These are phyloP conservation scores for Exephanes ischioxanthus DNA, from an alignment of 2,888 invertebrate species.

Conservation along the genomic window DNA sequence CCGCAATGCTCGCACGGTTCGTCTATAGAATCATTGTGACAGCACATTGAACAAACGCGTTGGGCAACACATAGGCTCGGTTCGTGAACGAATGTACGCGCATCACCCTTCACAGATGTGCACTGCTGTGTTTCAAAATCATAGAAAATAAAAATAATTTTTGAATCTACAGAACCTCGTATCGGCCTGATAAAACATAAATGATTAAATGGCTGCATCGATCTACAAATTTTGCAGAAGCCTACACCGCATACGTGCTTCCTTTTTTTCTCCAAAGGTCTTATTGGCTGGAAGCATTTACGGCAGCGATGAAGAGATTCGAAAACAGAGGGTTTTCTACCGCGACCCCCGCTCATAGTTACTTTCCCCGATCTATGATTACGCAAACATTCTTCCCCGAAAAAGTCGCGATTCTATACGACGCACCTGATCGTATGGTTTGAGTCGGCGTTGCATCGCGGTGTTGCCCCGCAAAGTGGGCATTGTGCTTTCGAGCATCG, in stretches of 20 bases:
- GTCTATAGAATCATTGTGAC: too few species aligned
- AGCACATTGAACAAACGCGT: too few species aligned
- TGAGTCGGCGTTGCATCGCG: background rate
- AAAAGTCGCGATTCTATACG: constrained; percentile 19
- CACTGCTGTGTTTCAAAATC: constrained; percentile 63
- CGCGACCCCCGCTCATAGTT: too few species aligned
- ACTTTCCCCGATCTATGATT: background rate
- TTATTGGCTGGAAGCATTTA: constrained; percentile 6
- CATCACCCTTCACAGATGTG: background rate
- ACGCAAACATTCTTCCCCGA: constrained; percentile 4
- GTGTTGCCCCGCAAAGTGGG: constrained; percentile 5
- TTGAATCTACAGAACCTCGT: background rate
- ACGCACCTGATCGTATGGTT: background rate
- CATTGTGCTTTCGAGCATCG: background rate
- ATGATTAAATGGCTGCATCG: constrained; percentile 1
- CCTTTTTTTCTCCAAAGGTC: constrained; percentile 22
- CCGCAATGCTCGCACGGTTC: too few species aligned
- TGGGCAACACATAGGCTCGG: too few species aligned
- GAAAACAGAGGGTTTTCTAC: background rate
- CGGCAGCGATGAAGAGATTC: constrained; percentile 19
- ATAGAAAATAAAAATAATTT: constrained; percentile 62
- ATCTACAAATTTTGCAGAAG: constrained; percentile 24
- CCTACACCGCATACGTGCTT: constrained; percentile 6
- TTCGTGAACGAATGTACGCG: too few species aligned
- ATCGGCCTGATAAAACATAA: background rate